Evolutionary conservation across 2,797 vertebrate species (phyloP).

Genomic region (Myotis vivesi): DNA sequence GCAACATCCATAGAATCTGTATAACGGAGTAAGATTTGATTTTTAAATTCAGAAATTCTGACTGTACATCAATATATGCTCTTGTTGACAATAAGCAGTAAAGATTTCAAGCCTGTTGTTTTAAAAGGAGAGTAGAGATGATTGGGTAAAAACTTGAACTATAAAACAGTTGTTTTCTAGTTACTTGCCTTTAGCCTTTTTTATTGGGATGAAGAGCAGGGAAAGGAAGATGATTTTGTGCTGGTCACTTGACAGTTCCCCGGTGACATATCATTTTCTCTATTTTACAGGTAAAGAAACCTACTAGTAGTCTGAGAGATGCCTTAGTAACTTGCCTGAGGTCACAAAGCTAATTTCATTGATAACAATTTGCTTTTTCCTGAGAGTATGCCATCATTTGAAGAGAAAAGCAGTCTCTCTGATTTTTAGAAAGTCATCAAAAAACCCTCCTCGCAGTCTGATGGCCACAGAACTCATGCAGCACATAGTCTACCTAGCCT

Average conservation of each 20-base stretch:
- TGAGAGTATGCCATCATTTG: not conserved
- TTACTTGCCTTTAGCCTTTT: not conserved
- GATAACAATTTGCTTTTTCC: conserved; percentile 28
- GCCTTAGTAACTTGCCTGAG: not conserved
- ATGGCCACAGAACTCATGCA: not conserved
- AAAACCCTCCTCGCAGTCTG: not conserved
- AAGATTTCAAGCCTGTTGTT: not conserved
- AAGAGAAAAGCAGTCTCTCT: not conserved
- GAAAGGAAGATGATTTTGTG: not conserved
- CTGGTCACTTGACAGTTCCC: not conserved
- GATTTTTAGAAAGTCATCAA: not conserved
- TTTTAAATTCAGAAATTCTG: conserved; percentile 7
- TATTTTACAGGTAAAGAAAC: conserved; percentile 15
- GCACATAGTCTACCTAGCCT: not conserved
- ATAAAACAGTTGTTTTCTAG: not conserved
- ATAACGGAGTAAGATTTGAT: not conserved
- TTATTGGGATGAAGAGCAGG: not conserved
- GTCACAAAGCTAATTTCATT: conserved; percentile 30
- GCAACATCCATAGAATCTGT: not conserved
- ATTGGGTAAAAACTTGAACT: not conserved
- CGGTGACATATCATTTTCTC: conserved; percentile 6
- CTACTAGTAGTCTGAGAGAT: not conserved
- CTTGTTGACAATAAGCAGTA: not conserved
- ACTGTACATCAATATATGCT: not conserved
- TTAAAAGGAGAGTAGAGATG: not conserved